Evolutionary conservation across 2,888 invertebrate genomes (phyloP).

Genomic region (Machimus rusticus): DNA sequence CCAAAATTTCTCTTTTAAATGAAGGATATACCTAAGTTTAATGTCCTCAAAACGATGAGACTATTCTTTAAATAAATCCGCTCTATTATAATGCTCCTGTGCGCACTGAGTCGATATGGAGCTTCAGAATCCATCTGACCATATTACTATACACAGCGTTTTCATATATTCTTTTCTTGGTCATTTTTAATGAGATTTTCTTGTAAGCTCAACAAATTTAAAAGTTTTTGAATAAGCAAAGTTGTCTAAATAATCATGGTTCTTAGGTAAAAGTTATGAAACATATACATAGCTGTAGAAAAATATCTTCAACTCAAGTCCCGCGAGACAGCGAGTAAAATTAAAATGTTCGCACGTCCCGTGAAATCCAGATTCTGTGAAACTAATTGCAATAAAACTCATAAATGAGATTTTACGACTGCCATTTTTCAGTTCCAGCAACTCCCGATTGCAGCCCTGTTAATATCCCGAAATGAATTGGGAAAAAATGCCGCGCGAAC

Average conservation of each 20-base stretch:
- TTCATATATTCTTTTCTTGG: not conserved
- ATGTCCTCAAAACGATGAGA: no score
- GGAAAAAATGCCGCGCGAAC: not conserved
- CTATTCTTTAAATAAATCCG: not conserved
- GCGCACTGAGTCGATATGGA: not conserved
- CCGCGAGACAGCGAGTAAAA: not conserved
- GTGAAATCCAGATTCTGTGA: not conserved
- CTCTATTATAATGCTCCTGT: not conserved
- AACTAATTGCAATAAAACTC: constrained; percentile 30
- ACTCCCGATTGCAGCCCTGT: constrained; percentile 38
- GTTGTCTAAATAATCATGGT: not conserved
- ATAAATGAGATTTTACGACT: constrained; percentile 36
- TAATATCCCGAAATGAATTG: constrained; percentile 21
- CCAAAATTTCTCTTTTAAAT: not conserved
- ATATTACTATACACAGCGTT: not conserved
- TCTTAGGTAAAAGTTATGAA: not conserved
- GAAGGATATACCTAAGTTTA: not conserved
- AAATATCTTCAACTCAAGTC: not conserved
- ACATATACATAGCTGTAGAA: not conserved
- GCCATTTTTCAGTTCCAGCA: not conserved
- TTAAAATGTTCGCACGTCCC: not conserved
- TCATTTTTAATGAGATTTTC: not conserved
- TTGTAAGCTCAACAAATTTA: not conserved
- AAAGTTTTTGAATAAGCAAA: not conserved
- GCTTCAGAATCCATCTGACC: not conserved